phyloP scores from a whole-genome alignment of 2,113 vertebrate genomes.

The Zosterops lateralis region DNA sequence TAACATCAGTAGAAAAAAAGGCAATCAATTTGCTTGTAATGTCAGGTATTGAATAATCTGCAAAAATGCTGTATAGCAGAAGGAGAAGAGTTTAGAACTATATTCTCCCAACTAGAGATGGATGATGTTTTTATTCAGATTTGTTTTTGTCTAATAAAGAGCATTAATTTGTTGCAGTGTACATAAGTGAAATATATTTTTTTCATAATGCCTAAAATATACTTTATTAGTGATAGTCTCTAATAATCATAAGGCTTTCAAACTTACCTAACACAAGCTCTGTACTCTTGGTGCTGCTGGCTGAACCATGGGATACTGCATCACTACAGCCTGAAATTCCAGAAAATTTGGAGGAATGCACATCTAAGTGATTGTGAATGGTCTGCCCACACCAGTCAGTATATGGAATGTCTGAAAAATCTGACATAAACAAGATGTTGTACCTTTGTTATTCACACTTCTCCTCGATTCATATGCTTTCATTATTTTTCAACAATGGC shows the following conservation, averaged over 20 bases:
- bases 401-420: conserved; percentile 90
- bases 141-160: not conserved
- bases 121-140: not conserved
- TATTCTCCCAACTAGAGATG: not conserved
- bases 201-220: not conserved
- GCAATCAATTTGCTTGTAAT: not conserved
- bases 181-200: not conserved
- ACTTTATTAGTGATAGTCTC: not conserved
- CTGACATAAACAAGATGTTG: conserved; percentile 68
- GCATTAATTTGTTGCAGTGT: not conserved
- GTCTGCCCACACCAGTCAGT: conserved; percentile 90
- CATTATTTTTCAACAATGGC: not conserved
- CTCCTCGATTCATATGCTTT: not conserved
- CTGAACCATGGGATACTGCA: conserved; percentile 88
- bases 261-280: conserved; percentile 88
- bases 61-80: not conserved
- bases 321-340: conserved; percentile 96
- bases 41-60: not conserved
- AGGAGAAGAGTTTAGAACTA: not conserved
- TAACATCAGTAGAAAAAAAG: not conserved
- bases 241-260: not conserved
- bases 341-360: conserved; percentile 91
- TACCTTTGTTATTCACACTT: not conserved
- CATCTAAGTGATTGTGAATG: conserved; percentile 90
- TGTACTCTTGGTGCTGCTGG: conserved; percentile 88